Conservation (phyloP, 2,113 vertebrate species). For the Pampusana beccarii region DNA sequence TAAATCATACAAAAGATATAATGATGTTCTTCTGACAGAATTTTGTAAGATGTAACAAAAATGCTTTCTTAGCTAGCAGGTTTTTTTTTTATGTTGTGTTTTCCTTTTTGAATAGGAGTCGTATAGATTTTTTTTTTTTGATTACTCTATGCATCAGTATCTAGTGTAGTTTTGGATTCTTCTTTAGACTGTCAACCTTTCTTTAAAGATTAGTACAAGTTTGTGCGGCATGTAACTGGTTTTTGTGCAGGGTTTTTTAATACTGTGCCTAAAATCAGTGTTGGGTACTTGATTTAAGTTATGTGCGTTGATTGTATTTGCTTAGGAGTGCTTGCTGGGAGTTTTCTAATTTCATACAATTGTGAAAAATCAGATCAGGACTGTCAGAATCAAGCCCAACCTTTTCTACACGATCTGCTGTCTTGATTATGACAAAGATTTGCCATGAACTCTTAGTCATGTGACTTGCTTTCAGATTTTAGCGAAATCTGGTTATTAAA, state of each 20-base stretch:
- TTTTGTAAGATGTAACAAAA: not conserved
- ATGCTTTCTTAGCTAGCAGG: not conserved
- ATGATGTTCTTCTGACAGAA: not conserved
- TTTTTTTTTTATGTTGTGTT: not conserved
- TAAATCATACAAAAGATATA: not conserved
- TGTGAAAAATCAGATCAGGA: not conserved
- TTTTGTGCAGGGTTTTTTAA: not conserved
- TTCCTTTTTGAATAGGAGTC: not conserved
- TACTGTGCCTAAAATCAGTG: not conserved
- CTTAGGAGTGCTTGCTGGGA: not conserved
- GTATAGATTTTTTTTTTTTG: not conserved
- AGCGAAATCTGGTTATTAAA: not conserved
- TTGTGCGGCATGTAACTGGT: not conserved
- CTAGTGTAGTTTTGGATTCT: not conserved
- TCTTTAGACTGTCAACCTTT: not conserved
- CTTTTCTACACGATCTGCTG: not conserved
- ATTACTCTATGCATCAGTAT: not conserved
- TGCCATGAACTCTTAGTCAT: not conserved
- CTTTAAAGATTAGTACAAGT: not conserved
- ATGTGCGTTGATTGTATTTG: rapidly evolving
- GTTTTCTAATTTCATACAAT: not conserved
- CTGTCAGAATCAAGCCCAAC: not conserved
- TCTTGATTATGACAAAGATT: not conserved
- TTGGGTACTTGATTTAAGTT: not conserved
- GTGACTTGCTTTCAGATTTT: not conserved